Conservation (phyloP, 2,797 vertebrate genomes). For the Amblyopsis hoosieri region DNA sequence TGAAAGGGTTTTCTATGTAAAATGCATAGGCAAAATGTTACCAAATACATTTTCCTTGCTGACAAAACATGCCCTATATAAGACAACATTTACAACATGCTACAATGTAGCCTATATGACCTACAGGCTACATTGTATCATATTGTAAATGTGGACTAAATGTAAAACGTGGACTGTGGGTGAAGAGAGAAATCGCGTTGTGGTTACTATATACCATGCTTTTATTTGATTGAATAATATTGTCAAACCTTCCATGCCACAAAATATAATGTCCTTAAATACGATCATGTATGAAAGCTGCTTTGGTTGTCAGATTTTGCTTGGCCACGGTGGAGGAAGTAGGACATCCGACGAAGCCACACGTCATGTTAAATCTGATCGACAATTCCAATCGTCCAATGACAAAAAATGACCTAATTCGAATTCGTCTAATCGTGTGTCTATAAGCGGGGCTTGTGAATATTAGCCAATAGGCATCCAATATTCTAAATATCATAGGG, state of each 20-base stretch:
- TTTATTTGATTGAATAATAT: too few relatives aligned
- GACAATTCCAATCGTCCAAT: constrained; percentile 53
- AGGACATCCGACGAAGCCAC: constrained; percentile 45
- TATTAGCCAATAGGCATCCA: constrained; percentile 52
- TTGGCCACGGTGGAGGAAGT: constrained; percentile 41
- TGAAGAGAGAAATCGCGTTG: not conserved
- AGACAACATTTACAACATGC: too few relatives aligned
- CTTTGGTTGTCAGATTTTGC: constrained; percentile 7
- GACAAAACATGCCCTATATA: too few relatives aligned
- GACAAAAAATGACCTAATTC: not conserved
- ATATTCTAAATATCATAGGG: constrained; percentile 18
- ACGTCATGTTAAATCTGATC: constrained; percentile 45
- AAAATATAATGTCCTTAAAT: too few relatives aligned
- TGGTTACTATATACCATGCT: too few relatives aligned
- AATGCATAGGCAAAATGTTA: too few relatives aligned
- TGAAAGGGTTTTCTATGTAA: too few relatives aligned
- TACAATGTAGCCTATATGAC: constrained; percentile 4
- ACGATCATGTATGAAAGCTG: not conserved
- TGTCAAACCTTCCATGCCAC: not conserved
- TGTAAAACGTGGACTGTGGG: constrained; percentile 36
- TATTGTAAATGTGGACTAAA: too few relatives aligned
- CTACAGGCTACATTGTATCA: too few relatives aligned
- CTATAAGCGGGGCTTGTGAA: not conserved
- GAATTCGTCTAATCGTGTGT: constrained; percentile 38
- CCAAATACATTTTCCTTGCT: too few relatives aligned